Conservation (phyloP, 2,888 invertebrate species). For the Vanessa cardui region DNA sequence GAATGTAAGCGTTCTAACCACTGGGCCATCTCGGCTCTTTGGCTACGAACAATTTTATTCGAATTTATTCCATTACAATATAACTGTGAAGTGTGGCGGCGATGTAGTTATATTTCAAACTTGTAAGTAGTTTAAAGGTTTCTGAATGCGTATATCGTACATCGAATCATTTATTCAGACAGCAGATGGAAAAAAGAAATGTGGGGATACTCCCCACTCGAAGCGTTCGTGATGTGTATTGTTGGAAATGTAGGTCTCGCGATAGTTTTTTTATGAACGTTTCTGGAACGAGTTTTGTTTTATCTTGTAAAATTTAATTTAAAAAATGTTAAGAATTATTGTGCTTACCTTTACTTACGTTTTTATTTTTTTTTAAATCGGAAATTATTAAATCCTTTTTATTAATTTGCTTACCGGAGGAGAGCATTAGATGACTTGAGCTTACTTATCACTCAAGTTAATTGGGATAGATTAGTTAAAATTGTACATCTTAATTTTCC, state of each 20-base stretch:
- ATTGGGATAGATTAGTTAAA: too few species aligned
- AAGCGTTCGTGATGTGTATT: conserved; percentile 1
- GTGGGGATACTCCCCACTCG: not conserved
- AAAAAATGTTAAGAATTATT: not conserved
- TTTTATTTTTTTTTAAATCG: not conserved
- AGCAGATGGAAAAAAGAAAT: conserved; percentile 9
- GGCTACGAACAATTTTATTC: too few species aligned
- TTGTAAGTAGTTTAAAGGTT: not conserved
- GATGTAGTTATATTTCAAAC: too few species aligned
- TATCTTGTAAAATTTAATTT: not conserved
- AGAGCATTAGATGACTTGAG: too few species aligned
- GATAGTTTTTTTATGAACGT: not conserved
- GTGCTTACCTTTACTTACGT: not conserved
- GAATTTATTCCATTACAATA: too few species aligned
- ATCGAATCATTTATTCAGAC: conserved; percentile 15
- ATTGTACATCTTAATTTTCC: too few species aligned
- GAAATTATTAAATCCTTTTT: too few species aligned
- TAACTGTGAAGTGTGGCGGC: too few species aligned
- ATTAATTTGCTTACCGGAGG: too few species aligned
- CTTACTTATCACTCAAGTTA: too few species aligned
- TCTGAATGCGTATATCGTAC: conserved; percentile 8
- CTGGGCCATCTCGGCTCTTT: too few species aligned
- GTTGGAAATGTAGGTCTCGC: conserved; percentile 5
- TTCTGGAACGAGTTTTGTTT: not conserved
- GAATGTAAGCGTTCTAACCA: too few species aligned